These are phyloP conservation scores for Bostrychus sinensis DNA, from an alignment of 2,113 vertebrate species.

Conservation along the genomic window DNA sequence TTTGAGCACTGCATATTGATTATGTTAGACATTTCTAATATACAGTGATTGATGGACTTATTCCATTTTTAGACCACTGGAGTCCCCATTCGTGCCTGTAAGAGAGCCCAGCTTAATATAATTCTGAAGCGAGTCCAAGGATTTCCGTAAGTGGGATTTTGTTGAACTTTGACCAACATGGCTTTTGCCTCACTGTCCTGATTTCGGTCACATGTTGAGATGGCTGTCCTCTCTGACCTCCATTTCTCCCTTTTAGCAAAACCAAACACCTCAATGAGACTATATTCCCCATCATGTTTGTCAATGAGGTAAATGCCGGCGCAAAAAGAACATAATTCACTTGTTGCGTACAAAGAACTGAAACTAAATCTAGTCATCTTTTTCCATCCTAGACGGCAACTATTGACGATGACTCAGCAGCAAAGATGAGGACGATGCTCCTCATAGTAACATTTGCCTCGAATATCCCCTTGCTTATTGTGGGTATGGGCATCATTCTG, in stretches of 20 bases:
- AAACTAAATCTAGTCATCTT: slow-evolving; percentile 6
- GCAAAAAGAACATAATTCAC: not conserved
- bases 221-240: slow-evolving; percentile 43
- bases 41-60: not conserved
- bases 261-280: slow-evolving; percentile 77
- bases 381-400: slow-evolving; percentile 71
- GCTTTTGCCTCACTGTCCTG: slow-evolving; percentile 30
- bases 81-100: slow-evolving; percentile 82
- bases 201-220: slow-evolving; percentile 26
- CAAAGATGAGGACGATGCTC: slow-evolving; percentile 79
- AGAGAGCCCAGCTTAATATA: slow-evolving; percentile 82
- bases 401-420: slow-evolving; percentile 75
- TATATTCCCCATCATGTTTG: slow-evolving; percentile 84
- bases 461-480: slow-evolving; percentile 81
- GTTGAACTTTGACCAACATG: slow-evolving; percentile 35
- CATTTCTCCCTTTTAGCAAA: slow-evolving; percentile 46
- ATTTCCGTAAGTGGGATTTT: slow-evolving; percentile 77
- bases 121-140: slow-evolving; percentile 77
- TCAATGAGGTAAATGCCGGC: slow-evolving; percentile 76
- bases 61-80: slow-evolving; percentile 71
- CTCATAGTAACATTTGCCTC: slow-evolving; percentile 77
- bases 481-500: slow-evolving; percentile 78
- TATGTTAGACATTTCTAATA: not conserved
- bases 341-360: not conserved
- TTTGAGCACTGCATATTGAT: not conserved